These are phyloP conservation scores for Sesia bembeciformis DNA, from an alignment of 2,888 invertebrate genomes.

Conservation along the genomic window DNA sequence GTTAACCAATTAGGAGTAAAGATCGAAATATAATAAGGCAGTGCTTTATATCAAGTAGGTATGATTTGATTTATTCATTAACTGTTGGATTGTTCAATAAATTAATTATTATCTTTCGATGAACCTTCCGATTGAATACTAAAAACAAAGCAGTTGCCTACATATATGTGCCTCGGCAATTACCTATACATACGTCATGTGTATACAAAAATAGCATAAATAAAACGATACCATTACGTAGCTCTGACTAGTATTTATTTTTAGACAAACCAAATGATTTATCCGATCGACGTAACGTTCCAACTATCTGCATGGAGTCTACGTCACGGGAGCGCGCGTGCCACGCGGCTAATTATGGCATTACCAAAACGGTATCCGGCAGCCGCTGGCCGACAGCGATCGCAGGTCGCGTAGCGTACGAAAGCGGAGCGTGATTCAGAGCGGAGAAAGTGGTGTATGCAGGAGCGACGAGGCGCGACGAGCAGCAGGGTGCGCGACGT, in stretches of 20 bases:
- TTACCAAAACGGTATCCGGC: conserved; percentile 60
- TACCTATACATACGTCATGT: not conserved
- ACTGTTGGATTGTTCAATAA: too few species aligned
- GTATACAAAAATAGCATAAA: not conserved
- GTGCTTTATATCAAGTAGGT: not conserved
- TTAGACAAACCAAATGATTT: conserved; percentile 52
- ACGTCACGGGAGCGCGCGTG: conserved; percentile 65
- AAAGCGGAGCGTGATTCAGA: conserved; percentile 24
- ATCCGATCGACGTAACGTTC: conserved; percentile 51
- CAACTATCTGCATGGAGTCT: conserved; percentile 46
- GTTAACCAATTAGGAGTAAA: not conserved
- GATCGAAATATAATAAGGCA: not conserved
- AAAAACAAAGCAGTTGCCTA: too few species aligned
- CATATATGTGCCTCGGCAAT: too few species aligned
- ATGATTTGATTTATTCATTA: too few species aligned
- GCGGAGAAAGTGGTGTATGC: not conserved
- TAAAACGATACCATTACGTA: conserved; percentile 24
- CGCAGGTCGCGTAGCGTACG: conserved; percentile 27
- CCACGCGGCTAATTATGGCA: conserved; percentile 63
- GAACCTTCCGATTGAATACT: too few species aligned
- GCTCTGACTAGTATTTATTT: conserved; percentile 38
- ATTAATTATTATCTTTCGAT: too few species aligned
- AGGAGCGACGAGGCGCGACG: conserved; percentile 4
- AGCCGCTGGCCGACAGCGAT: conserved; percentile 29
- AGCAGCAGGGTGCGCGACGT: not conserved